Conservation (phyloP, 2,888 invertebrate species). For the Drosophila tanythrix region DNA sequence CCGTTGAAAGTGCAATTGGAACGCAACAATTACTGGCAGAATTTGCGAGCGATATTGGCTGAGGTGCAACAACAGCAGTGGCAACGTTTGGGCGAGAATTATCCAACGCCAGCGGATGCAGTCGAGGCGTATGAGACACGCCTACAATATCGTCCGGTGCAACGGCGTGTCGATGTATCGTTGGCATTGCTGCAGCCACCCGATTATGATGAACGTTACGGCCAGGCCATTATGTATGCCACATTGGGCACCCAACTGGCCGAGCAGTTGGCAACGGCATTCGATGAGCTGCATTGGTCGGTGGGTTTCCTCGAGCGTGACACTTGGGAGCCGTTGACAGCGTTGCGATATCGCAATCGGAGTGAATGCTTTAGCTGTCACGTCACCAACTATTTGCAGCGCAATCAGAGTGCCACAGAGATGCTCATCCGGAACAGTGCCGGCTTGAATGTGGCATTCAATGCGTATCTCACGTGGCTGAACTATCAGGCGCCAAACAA, state of each 20-base stretch:
- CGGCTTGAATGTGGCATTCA: conserved; percentile 80
- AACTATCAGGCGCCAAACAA: conserved; percentile 72
- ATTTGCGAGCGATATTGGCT: conserved; percentile 65
- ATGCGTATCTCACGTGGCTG: conserved; percentile 81
- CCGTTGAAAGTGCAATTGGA: conserved; percentile 56
- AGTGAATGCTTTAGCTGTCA: conserved; percentile 76
- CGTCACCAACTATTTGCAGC: conserved; percentile 68
- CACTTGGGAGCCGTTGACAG: conserved; percentile 75
- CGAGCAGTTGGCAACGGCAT: conserved; percentile 69
- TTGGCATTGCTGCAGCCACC: conserved; percentile 80
- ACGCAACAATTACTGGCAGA: conserved; percentile 74
- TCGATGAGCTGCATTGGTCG: conserved; percentile 81
- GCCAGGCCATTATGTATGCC: conserved; percentile 72
- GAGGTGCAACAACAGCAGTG: conserved; percentile 53
- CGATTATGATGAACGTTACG: conserved; percentile 70
- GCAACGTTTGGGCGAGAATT: conserved; percentile 56
- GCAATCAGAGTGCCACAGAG: conserved; percentile 53
- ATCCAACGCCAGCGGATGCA: conserved; percentile 59
- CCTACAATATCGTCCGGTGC: conserved; percentile 69
- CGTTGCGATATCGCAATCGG: conserved; percentile 67
- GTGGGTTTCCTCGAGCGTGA: conserved; percentile 63
- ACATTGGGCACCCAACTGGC: conserved; percentile 74
- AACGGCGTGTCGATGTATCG: conserved; percentile 75
- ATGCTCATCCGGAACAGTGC: conserved; percentile 70
- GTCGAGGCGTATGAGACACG: conserved; percentile 77